These are phyloP conservation scores for Clistopyga incitator DNA, from an alignment of 2,888 invertebrate species.

Conservation along the genomic window DNA sequence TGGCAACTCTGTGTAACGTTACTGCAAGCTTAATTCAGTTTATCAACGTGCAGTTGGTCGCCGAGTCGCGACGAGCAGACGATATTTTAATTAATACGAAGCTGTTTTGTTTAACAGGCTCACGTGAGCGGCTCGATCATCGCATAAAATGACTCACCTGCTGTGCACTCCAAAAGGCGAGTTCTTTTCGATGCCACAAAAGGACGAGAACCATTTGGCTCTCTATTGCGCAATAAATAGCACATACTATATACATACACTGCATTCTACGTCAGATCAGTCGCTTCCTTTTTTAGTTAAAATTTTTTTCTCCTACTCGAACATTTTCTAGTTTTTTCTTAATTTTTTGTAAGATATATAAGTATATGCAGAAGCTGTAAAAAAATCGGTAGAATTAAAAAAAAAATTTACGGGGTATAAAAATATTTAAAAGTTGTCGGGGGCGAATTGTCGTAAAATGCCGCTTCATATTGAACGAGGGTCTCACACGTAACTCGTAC, in stretches of 20 bases:
- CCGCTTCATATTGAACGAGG: neutral
- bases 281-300: too few relatives aligned
- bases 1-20: slow-evolving; percentile 10
- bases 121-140: neutral
- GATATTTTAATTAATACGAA: slow-evolving; percentile 41
- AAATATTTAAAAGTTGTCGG: too few relatives aligned
- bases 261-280: too few relatives aligned
- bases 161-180: slow-evolving; percentile 8
- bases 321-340: too few relatives aligned
- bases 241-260: neutral
- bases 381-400: too few relatives aligned
- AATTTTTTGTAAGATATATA: too few relatives aligned
- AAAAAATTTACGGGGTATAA: too few relatives aligned
- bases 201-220: neutral
- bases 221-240: neutral
- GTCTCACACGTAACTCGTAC: neutral
- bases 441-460: too few relatives aligned
- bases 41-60: neutral
- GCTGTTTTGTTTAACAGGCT: slow-evolving; percentile 21
- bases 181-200: slow-evolving; percentile 13
- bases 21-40: slow-evolving; percentile 19
- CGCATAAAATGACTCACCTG: slow-evolving; percentile 9
- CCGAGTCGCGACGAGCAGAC: slow-evolving; percentile 13
- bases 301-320: too few relatives aligned
- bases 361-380: too few relatives aligned